Percentiles rank a stretch among this genome's conserved stretches.
These are phyloP conservation scores for Hermodice carunculata DNA, from an alignment of 2,888 invertebrate species.

Conservation along the genomic window DNA sequence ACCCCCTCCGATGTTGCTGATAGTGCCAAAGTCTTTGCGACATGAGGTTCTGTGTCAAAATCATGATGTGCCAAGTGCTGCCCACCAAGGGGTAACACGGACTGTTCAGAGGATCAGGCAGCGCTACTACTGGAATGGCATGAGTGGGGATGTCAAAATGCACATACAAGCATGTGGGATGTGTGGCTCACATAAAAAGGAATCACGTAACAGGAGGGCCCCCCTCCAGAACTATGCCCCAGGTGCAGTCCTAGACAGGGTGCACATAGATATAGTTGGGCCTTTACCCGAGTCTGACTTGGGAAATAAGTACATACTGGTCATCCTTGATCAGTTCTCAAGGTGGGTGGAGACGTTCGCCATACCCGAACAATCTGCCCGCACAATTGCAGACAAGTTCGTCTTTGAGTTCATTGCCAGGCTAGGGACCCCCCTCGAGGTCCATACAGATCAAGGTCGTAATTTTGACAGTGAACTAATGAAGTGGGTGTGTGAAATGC, in stretches of 20 bases:
- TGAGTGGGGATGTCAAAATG: no score
- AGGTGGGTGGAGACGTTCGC: no score
- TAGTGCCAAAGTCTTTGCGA: not conserved
- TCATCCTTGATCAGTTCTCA: no score
- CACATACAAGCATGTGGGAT: not conserved
- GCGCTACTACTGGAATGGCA: not conserved
- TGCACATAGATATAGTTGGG: no score
- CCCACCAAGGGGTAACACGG: not conserved
- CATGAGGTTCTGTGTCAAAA: not conserved
- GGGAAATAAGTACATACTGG: no score
- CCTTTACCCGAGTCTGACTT: no score
- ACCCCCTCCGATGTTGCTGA: no score
- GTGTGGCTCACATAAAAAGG: not conserved
- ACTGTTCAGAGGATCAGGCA: not conserved
- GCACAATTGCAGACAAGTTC: not conserved
- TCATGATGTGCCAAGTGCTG: not conserved
- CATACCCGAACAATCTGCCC: not conserved
- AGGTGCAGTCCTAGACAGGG: no score
- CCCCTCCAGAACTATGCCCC: not conserved
- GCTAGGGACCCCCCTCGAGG: not conserved
- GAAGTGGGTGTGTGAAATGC: not conserved
- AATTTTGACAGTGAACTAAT: not conserved
- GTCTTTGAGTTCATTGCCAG: not conserved
- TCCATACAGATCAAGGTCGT: not conserved
- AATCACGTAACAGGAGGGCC: not conserved